These are phyloP conservation scores for Nomada lathburiana DNA, from an alignment of 2,888 invertebrate species.

Conservation along the genomic window DNA sequence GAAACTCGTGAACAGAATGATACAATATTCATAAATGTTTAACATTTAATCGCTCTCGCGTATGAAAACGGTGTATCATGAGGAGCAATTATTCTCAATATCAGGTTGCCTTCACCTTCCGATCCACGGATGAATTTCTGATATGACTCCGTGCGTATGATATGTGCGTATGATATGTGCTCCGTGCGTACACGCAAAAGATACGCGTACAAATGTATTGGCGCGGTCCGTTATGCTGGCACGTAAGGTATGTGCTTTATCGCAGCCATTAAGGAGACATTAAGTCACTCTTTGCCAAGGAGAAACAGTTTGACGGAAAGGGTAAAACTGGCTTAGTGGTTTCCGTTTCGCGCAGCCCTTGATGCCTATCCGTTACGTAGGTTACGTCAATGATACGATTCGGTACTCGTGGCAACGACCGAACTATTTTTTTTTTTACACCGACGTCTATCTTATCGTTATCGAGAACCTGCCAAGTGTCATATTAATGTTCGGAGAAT, in stretches of 20 bases:
- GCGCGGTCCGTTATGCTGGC: slow-evolving; percentile 48
- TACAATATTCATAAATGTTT: slow-evolving; percentile 55
- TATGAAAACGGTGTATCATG: slow-evolving; percentile 60
- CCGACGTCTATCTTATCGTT: slow-evolving; percentile 54
- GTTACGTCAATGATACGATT: slow-evolving; percentile 40
- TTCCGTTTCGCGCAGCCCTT: slow-evolving; percentile 53
- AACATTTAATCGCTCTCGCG: slow-evolving; percentile 62
- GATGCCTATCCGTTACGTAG: neutral
- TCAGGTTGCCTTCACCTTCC: slow-evolving; percentile 47
- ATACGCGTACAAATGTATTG: slow-evolving; percentile 33
- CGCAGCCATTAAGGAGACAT: slow-evolving; percentile 76
- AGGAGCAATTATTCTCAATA: slow-evolving; percentile 66
- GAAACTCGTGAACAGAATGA: slow-evolving; percentile 8
- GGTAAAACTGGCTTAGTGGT: slow-evolving; percentile 62
- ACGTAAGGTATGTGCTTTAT: slow-evolving; percentile 71
- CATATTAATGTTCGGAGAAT: slow-evolving; percentile 36
- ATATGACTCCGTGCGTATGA: slow-evolving; percentile 37
- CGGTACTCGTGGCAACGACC: slow-evolving; percentile 31
- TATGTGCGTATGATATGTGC: slow-evolving; percentile 32
- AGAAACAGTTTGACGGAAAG: slow-evolving; percentile 59
- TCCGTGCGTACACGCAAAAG: slow-evolving; percentile 26
- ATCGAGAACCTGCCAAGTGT: slow-evolving; percentile 41
- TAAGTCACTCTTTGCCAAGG: slow-evolving; percentile 68
- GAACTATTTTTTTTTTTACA: slow-evolving; percentile 22
- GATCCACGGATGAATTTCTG: slow-evolving; percentile 55